phyloP scores from a whole-genome alignment of 2,113 vertebrate species.

The Bolborhynchus lineola region DNA sequence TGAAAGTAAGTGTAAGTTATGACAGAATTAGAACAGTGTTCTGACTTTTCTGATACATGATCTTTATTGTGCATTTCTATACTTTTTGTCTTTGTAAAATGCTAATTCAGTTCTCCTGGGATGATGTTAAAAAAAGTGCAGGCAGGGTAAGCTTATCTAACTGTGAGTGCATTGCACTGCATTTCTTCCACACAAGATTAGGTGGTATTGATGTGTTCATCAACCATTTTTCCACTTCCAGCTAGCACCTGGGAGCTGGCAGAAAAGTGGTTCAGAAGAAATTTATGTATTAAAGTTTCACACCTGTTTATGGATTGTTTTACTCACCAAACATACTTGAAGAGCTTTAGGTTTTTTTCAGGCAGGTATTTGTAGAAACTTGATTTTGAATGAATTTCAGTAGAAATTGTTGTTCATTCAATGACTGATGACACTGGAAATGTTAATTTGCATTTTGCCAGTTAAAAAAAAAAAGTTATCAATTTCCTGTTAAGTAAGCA shows the following conservation, averaged over 20 bases:
- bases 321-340: not conserved
- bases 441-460: not conserved
- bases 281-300: not conserved
- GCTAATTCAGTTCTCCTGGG: conserved; percentile 37
- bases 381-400: not conserved
- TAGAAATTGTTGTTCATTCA: not conserved
- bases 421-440: not conserved
- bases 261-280: not conserved
- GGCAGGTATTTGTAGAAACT: not conserved
- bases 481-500: not conserved
- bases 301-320: not conserved
- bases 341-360: not conserved
- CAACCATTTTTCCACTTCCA: not conserved
- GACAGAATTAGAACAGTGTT: conserved; percentile 3
- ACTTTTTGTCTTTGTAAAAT: conserved; percentile 16
- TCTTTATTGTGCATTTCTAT: not conserved
- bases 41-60: not conserved
- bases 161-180: not conserved
- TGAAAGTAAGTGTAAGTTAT: not conserved
- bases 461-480: not conserved
- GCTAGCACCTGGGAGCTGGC: not conserved
- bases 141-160: not conserved
- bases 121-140: not conserved
- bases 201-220: not conserved
- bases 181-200: not conserved